Base-by-base conservation (phyloP, 2,888 invertebrate species). In the Rhagonycha fulva region DNA sequence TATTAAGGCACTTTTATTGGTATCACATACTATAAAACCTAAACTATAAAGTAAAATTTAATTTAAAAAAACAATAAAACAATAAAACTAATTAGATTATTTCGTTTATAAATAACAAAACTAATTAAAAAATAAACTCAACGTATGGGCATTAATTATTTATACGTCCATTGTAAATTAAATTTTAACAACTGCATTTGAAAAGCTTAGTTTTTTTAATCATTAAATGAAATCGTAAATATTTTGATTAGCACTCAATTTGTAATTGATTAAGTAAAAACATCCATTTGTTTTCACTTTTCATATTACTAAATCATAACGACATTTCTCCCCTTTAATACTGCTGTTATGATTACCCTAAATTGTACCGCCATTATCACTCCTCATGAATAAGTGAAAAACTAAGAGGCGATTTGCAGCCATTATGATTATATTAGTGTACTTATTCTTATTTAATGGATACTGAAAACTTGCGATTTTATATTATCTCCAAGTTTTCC, bases 351-450 rank as follows among this genome's bases (percentile, higher is more conserved):
- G 79, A 79, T 79, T 79, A 79, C 76, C 79, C 76, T 71, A 75
- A 78, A 69, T 79, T 76, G 76, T 74, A 78, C 79, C 79, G 76
- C 79, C 79, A 79, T 79, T 79, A 79, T 76, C 79, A 71, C 77
- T 47, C 79, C 77, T 72, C 67, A 76, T 78, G 77, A 79, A 76
- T 75, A 74, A 66, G 74, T 47, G 74, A 71, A 69, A 67, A 69
- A 66, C 19, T 62, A 26, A 76, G 72, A 74, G 73, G 76, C 76
- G 78, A 79, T 78, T 79, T 79, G 78, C 78, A 75, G 70, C 70
- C 78, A 26, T 66, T 66, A 66, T 66, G 63, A 66, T 66, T 66
- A 66, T 66, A 23, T 66, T 66, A 66, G 12, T 66, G 24, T 66
- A 47, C 47, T 47, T 47, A 47, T 47, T 47, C 47, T 47, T 47